These are phyloP conservation scores for Akabosia matsudoensis DNA, from an alignment of 1,140 invertebrate genomes.

Conservation along the genomic window DNA sequence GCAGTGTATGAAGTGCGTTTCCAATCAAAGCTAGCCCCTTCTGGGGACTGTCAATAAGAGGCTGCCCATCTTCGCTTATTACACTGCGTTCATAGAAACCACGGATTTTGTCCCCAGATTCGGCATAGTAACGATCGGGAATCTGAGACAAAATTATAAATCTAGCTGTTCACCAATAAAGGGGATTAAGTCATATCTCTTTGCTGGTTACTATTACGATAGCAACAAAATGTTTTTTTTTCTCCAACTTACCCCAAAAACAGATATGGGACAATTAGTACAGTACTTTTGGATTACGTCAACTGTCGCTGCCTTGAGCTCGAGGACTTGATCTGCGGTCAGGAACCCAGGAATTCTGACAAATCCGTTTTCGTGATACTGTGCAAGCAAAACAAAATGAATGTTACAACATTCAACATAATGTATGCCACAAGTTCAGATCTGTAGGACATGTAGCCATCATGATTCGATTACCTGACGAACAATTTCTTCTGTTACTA, in stretches of 20 bases:
- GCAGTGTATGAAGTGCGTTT: slow-evolving; percentile 83
- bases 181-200: too few species aligned
- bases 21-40: slow-evolving; percentile 80
- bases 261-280: slow-evolving; percentile 61
- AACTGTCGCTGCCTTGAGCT: slow-evolving; percentile 65
- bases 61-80: slow-evolving; percentile 67
- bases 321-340: slow-evolving; percentile 67
- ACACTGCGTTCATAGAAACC: slow-evolving; percentile 89
- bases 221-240: background rate
- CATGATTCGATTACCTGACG: too few species aligned
- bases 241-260: slow-evolving; percentile 48
- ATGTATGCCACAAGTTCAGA: too few species aligned
- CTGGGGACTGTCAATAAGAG: slow-evolving; percentile 65
- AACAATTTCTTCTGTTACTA: too few species aligned
- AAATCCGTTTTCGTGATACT: slow-evolving; percentile 79
- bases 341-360: slow-evolving; percentile 79
- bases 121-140: slow-evolving; percentile 75
- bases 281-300: slow-evolving; percentile 72
- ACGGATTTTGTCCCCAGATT: slow-evolving; percentile 89
- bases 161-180: background rate
- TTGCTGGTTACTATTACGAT: background rate
- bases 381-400: too few species aligned
- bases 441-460: too few species aligned
- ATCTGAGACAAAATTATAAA: background rate
- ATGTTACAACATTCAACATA: too few species aligned